A percentile compares a stretch with the other conserved stretches of the same genome.
Conservation (phyloP, 2,797 vertebrate species). For the Bryconaethiops microstoma region DNA sequence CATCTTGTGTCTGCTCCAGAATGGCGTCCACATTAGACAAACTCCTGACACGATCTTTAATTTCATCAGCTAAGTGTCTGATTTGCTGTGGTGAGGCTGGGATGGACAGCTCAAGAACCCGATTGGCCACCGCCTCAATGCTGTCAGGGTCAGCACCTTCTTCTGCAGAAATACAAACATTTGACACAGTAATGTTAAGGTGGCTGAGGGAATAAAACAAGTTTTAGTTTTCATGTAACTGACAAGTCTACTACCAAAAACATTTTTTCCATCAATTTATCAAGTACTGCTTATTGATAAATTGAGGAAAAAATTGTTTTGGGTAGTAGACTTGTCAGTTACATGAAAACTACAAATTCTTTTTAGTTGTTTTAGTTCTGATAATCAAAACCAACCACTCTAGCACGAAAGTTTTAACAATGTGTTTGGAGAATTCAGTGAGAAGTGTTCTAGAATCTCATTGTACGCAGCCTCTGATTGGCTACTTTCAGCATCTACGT, state of each 20-base stretch:
- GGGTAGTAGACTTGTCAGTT: no score
- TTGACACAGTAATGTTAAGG: background rate
- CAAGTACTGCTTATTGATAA: no score
- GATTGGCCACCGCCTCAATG: conserved; percentile 90
- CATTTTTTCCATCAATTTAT: no score
- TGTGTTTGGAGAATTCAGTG: background rate
- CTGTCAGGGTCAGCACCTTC: conserved; percentile 96
- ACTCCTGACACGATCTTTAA: conserved; percentile 89
- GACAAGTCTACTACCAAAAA: no score
- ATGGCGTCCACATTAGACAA: conserved; percentile 93
- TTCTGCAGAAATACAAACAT: conserved; percentile 76
- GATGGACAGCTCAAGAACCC: conserved; percentile 92
- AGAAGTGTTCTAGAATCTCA: background rate
- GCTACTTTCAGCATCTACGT: no score
- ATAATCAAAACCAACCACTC: background rate
- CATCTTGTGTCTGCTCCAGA: conserved; percentile 85
- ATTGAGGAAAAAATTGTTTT: no score
- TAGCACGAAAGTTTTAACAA: background rate
- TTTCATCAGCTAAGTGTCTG: conserved; percentile 86
- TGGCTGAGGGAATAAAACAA: background rate
- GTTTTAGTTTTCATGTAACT: background rate
- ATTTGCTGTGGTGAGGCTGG: conserved; percentile 92
- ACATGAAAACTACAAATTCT: no score
- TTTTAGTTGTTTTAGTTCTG: background rate
- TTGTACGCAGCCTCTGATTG: background rate